A percentile compares a stretch with the other conserved stretches of the same genome.
These are phyloP conservation scores for Drymonia ruficornis DNA, from an alignment of 2,888 invertebrate species.

Conservation along the genomic window DNA sequence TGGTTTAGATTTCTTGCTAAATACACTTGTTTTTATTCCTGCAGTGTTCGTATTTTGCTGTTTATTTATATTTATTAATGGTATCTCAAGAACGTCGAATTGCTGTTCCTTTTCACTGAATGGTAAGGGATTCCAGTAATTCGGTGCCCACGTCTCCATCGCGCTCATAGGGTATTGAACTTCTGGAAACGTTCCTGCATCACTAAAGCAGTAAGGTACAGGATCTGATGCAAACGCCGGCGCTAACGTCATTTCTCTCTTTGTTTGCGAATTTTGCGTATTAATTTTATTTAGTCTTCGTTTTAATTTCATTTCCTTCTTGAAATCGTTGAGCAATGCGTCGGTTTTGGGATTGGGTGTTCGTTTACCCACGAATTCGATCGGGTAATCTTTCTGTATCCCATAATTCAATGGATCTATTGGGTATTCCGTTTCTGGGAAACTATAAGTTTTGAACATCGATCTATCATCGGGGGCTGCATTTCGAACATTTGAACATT, in stretches of 20 bases:
- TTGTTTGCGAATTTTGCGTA: constrained; percentile 11
- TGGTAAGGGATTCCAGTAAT: constrained; percentile 52
- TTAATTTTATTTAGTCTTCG: constrained; percentile 30
- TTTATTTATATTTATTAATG: constrained; percentile 9
- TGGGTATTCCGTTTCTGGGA: constrained; percentile 59
- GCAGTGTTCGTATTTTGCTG: neutral
- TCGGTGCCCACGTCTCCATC: constrained; percentile 60
- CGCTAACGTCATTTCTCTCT: constrained; percentile 10
- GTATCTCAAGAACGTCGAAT: constrained; percentile 14
- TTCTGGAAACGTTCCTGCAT: constrained; percentile 57
- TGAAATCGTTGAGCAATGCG: constrained; percentile 31
- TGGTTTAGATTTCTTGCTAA: constrained; percentile 7
- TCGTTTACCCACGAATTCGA: constrained; percentile 4
- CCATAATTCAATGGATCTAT: constrained; percentile 19
- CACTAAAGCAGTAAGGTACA: constrained; percentile 31
- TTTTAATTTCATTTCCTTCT: constrained; percentile 41
- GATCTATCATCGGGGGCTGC: constrained; percentile 15
- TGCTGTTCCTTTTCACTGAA: constrained; percentile 20
- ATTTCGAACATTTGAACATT: constrained; percentile 17
- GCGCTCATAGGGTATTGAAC: constrained; percentile 65
- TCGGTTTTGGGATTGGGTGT: constrained; percentile 6
- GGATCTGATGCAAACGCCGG: neutral
- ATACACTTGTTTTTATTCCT: neutral
- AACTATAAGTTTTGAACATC: constrained; percentile 42
- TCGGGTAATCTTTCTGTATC: constrained; percentile 14